phyloP scores from a whole-genome alignment of 1,140 invertebrate species.

The Rhyacophila brunnea region DNA sequence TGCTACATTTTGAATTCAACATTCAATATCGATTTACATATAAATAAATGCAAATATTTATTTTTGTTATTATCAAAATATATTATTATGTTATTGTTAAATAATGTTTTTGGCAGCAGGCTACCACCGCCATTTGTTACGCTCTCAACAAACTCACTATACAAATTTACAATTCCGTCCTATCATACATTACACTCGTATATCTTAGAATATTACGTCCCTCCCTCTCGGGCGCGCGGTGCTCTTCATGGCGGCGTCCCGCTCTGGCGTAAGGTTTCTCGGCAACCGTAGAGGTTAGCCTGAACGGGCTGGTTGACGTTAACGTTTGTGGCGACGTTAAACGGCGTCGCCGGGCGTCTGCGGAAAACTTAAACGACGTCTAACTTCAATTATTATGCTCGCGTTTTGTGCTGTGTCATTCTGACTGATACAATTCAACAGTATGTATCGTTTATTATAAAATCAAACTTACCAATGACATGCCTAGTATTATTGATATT shows the following conservation, averaged over 20 bases:
- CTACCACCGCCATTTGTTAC: neutral
- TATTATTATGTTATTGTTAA: too few relatives aligned
- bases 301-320: conserved; percentile 28
- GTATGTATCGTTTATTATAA: too few relatives aligned
- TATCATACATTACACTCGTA: conserved; percentile 26
- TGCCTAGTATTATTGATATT: too few relatives aligned
- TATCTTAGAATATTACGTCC: conserved; percentile 16
- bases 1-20: too few relatives aligned
- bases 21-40: too few relatives aligned
- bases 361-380: conserved; percentile 20
- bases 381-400: conserved; percentile 23
- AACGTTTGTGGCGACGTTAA: conserved; percentile 34
- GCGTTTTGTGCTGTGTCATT: conserved; percentile 4
- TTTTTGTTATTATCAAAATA: too few relatives aligned
- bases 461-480: too few relatives aligned
- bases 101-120: neutral
- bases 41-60: too few relatives aligned
- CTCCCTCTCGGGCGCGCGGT: conserved; percentile 6
- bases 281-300: conserved; percentile 25
- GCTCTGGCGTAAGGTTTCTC: conserved; percentile 2
- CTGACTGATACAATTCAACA: neutral
- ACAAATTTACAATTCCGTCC: conserved; percentile 30
- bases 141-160: conserved; percentile 1
- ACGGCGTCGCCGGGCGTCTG: conserved; percentile 30
- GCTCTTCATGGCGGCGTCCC: conserved; percentile 1